Evolutionary conservation across 2,113 vertebrate species (phyloP).

Genomic region (Pseudopodoces humilis): DNA sequence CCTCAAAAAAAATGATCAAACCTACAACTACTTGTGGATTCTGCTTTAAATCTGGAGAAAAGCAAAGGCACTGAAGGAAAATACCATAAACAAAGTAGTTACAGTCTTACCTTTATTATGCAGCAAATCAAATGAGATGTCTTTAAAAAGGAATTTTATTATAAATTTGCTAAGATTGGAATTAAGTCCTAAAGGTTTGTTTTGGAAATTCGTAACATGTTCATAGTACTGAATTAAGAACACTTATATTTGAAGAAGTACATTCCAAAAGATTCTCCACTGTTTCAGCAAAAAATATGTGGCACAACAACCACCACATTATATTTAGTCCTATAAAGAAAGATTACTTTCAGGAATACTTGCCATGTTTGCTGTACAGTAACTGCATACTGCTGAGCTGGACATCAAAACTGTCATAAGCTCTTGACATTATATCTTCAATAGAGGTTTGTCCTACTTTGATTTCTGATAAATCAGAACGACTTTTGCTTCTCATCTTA

Average conservation of each 20-base stretch:
- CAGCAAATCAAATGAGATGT: neutral
- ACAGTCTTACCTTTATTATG: neutral
- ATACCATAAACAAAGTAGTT: neutral
- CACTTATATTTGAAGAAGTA: neutral
- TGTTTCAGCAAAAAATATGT: neutral
- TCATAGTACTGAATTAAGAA: neutral
- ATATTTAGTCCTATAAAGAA: neutral
- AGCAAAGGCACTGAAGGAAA: neutral
- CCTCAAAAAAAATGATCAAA: neutral
- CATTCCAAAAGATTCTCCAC: neutral
- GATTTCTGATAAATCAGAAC: slow-evolving; percentile 81
- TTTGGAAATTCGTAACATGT: neutral
- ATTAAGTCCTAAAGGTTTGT: neutral
- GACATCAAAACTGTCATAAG: slow-evolving; percentile 93
- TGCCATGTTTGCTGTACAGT: slow-evolving; percentile 88
- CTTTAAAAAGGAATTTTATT: neutral
- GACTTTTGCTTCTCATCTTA: slow-evolving; percentile 87
- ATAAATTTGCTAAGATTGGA: neutral
- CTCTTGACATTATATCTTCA: slow-evolving; percentile 94
- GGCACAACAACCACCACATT: neutral
- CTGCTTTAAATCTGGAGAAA: neutral
- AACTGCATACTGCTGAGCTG: slow-evolving; percentile 93
- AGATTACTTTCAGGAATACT: slow-evolving; percentile 33
- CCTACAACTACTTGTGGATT: neutral
- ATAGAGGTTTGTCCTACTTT: slow-evolving; percentile 78